A percentile compares a stretch with the other conserved stretches of the same genome.
Conservation (phyloP, 2,888 invertebrate species). For the Drosophila silvestris region DNA sequence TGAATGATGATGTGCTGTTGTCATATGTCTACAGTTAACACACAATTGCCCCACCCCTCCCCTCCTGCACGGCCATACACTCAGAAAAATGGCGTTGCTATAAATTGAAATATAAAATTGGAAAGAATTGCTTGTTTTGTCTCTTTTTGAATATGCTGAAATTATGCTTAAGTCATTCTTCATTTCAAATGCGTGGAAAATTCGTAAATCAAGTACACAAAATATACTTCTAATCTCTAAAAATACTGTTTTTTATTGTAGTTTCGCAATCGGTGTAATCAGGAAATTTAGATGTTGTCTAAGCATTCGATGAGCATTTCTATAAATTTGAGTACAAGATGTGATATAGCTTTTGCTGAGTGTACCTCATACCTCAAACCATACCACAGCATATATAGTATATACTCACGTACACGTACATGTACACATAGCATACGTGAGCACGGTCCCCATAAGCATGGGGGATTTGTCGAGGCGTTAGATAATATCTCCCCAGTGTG, state of each 20-base stretch:
- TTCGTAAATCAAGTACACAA: background rate
- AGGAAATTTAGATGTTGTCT: background rate
- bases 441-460: conserved; percentile 50
- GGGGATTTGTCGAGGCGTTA: conserved; percentile 74
- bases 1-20: conserved; percentile 83
- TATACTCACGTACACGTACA: conserved; percentile 2
- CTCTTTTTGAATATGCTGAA: background rate
- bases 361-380: background rate
- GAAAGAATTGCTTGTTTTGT: background rate
- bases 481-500: conserved; percentile 68
- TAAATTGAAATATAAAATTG: background rate
- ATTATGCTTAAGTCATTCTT: background rate
- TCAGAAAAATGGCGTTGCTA: background rate
- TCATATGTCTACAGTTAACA: conserved; percentile 61
- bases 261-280: too few relatives aligned
- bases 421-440: conserved; percentile 15
- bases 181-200: background rate
- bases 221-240: background rate
- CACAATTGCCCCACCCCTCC: conserved; percentile 7
- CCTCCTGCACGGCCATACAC: background rate
- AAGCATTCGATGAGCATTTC: background rate
- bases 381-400: background rate
- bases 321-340: background rate
- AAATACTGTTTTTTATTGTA: too few relatives aligned
- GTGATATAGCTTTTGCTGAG: background rate